A percentile compares a stretch with the other conserved stretches of the same genome.
Evolutionary conservation across 2,797 vertebrate species (phyloP).

Genomic region (Lutjanus campechanus): DNA sequence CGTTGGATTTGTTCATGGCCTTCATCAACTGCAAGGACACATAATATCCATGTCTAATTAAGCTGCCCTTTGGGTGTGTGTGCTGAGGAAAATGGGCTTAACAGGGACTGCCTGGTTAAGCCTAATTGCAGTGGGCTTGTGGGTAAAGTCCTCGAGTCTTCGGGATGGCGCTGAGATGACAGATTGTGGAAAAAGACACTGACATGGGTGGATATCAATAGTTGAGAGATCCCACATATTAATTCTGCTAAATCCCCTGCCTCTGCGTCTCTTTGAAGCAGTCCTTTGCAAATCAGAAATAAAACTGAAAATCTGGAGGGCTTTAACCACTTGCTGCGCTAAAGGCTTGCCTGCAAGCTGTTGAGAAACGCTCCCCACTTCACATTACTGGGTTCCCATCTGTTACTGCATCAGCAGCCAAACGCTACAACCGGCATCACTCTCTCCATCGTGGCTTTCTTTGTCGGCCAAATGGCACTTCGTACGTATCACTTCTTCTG

Average conservation of each 20-base stretch:
- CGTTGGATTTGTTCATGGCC: conserved; percentile 99
- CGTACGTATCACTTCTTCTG: conserved; percentile 35
- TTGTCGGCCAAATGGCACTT: conserved; percentile 41
- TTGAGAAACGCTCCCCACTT: conserved; percentile 56
- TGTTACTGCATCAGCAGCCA: conserved; percentile 68
- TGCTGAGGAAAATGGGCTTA: conserved; percentile 37
- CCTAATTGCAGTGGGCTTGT: conserved; percentile 65
- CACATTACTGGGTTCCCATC: conserved; percentile 72
- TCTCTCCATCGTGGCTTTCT: conserved; percentile 1
- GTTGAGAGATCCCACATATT: conserved; percentile 47
- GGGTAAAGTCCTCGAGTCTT: conserved; percentile 40
- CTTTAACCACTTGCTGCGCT: conserved; percentile 71
- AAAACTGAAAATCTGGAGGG: conserved; percentile 72
- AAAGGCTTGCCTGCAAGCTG: conserved; percentile 66
- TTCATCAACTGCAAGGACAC: conserved; percentile 94
- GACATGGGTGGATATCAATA: conserved; percentile 40
- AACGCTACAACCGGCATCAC: conserved; percentile 56
- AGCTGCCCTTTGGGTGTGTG: conserved; percentile 35
- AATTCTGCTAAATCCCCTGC: conserved; percentile 43
- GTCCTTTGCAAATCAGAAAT: conserved; percentile 51
- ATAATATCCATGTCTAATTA: conserved; percentile 48
- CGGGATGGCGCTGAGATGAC: conserved; percentile 47
- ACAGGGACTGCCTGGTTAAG: conserved; percentile 50
- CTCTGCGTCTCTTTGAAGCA: conserved; percentile 47
- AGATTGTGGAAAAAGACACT: conserved; percentile 44